Base-by-base conservation (phyloP, 2,113 vertebrate genomes). In the Pseudopodoces humilis region DNA sequence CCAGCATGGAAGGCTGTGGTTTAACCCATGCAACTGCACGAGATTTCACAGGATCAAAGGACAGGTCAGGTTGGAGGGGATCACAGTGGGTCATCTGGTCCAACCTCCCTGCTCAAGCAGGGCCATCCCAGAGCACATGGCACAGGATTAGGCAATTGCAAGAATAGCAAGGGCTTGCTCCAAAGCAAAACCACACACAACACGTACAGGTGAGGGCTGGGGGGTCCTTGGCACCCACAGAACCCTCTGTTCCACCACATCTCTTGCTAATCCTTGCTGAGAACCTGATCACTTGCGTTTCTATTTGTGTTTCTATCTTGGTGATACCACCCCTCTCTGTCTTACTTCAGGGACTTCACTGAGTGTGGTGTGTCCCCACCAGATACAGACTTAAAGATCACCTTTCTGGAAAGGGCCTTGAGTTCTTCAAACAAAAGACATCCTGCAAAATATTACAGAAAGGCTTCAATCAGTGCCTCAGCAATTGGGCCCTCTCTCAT, bases 151-250 rank as follows among this genome's bases (percentile, higher is more conserved):
- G 44, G 39, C 28, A 53, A 24, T 10, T 39, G 33, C n/a, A 60
- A 60, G 69, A 39, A 44, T 4, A 46, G 10, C 28, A 52, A n/a
- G 23, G 35, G 56, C 39, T 25, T 59, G 49, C 35, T 24, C 37
- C 31, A 65, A 80, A 77, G 24, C 33, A n/a, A 85, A 95, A 70
- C n/a, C 49, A 8, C 9, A 12, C 15, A 2, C 11, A 65, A 49
- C 22, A 58, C 3, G 2, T 5, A 28, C 0, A 49, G 53, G 15
- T 25, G 46, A n/a, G 37, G 55, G 55, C 28, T 1, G 5, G 11
- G 13, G 18, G 13, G 18, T 64, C 62, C 41, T 17, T 25, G 39
- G 65, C 74, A 78, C 31, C 15, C 37, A 28, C 25, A 27, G 72
- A 55, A 31, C 13, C 31, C n/a, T 39, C 59, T 80, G 20, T 49